Evolutionary conservation across 53 echinoderm and acorn worm genomes (phyloP), one percentile per base, ranked within the genome.

Genomic region (Echinometra lucunter): DNA sequence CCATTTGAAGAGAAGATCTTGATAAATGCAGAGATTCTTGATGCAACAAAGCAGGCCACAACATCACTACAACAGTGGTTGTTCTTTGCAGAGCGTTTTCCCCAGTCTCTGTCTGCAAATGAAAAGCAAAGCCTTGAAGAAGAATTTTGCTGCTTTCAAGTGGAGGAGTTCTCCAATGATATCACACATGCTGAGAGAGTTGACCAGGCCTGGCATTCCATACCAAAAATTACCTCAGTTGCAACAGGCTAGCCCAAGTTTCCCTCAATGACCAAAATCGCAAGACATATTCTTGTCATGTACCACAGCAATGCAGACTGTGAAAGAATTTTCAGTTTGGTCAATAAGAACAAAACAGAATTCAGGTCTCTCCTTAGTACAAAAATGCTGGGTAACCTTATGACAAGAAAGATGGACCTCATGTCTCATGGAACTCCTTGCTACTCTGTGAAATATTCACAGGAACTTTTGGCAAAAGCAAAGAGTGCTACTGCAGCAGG

Each of bases 241-340:
- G 95, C 95, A 37, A 91, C 91, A 63, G 92, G 91, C 21, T 91
- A 91, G 60, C 82, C 49, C 3, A 19, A 6, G 21, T 95, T 91
- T 28, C 95, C 95, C 82, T 60, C 95, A 91, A 63, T 91, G 82
- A 82, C 37, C 1, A 95, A 95, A 66, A 17, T 95, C 82, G 44
- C 92, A 58, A 82, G 91, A 53, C 11, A 83, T 21, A 40, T 95
- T 82, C 83, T 95, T 70, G 95, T 69, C 27, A 95, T 95, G 82
- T 93, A 89, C 40, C 95, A 95, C 42, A 95, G 95, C 81, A 95
- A 95, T 93, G 95, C 93, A 5, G 95, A 95, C 60, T 95, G 94
- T 28, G 90, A 89, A 56, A 11, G 78, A 28, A 95, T 95, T 16
- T 95, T 95, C 3, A 78, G 78, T 19, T 38, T 95, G 1, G 95